Base-by-base conservation (phyloP, 2,797 vertebrate species). In the Gallinago nigripennis region DNA sequence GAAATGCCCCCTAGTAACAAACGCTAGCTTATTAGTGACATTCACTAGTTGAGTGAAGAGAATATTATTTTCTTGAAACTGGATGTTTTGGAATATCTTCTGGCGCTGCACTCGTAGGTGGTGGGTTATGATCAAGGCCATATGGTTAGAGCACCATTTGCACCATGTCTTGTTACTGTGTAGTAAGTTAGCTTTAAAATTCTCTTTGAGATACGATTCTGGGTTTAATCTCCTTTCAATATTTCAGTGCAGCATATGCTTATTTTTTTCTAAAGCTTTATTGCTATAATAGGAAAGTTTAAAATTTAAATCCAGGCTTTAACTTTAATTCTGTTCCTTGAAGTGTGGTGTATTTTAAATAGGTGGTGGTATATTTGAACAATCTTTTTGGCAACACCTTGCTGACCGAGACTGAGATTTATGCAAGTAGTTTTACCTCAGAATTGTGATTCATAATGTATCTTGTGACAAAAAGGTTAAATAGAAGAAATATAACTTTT, bases 391-490 rank as follows among this genome's bases (percentile, higher is more conserved):
- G 65, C 39, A 75, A 54, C 72, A 75, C 78, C 43, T 93, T 89
- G 39, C 79, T 94, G 78, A 89, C 78, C 65, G 75, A 63, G 68
- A 30, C 33, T 53, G 57, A 75, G 61, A 72, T 89, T 87, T 82
- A 65, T 95, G 83, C 39, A 71, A 77, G 86, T 43, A 48, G 35
- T 72, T 80, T 95, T 93, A 80, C 39, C 58, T 91, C 68, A 77
- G 43, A 85, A 81, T 81, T 94, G 53, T 77, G 60, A 64, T 78
- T 90, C 45, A n/a, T 88, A 70, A 64, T 85, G 12, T 51, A 33
- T 30, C n/a, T 93, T 80, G 50, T 88, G 93, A 70, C 60, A 61
- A 70, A 90, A 92, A 79, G 43, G 66, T 90, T 90, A 90, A 90
- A 75, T 84, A 73, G 73, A 93, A 88, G 64, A 71, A 76, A 41